A percentile compares a stretch with the other conserved stretches of the same genome.
Conservation (phyloP, 2,113 vertebrate species). For the Ranitomeya variabilis region DNA sequence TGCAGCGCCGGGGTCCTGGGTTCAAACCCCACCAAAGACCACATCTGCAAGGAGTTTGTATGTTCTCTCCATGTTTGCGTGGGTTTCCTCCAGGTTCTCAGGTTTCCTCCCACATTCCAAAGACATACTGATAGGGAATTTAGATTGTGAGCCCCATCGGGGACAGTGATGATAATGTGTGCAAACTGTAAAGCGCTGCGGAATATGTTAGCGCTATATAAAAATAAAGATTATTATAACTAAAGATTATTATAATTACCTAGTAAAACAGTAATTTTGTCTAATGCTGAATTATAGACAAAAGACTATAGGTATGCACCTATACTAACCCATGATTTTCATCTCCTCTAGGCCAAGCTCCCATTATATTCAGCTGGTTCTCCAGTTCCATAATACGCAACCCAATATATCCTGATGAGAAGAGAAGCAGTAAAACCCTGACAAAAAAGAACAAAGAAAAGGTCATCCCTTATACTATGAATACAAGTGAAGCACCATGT, state of each 20-base stretch:
- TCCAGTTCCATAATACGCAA: conserved; percentile 82
- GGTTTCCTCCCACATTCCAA: too few species aligned
- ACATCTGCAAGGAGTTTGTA: too few species aligned
- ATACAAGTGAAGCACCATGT: background rate
- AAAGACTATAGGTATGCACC: background rate
- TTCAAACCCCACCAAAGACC: too few species aligned
- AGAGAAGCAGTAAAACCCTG: conserved; percentile 80
- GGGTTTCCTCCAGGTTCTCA: too few species aligned
- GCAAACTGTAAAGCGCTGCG: too few species aligned
- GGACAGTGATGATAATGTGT: too few species aligned
- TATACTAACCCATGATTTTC: conserved; percentile 51
- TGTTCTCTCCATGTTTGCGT: too few species aligned
- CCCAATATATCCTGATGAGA: conserved; percentile 84
- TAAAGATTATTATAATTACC: background rate
- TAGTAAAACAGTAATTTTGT: background rate
- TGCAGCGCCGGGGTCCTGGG: too few species aligned
- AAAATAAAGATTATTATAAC: too few species aligned
- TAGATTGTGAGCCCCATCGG: too few species aligned
- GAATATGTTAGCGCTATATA: too few species aligned
- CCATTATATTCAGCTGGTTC: conserved; percentile 74
- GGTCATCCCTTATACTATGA: background rate
- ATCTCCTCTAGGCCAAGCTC: conserved; percentile 72
- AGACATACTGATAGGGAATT: too few species aligned
- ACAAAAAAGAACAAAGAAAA: background rate
- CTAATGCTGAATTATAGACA: background rate